phyloP scores from a whole-genome alignment of 2,797 vertebrate species.

The Clangula hyemalis region DNA sequence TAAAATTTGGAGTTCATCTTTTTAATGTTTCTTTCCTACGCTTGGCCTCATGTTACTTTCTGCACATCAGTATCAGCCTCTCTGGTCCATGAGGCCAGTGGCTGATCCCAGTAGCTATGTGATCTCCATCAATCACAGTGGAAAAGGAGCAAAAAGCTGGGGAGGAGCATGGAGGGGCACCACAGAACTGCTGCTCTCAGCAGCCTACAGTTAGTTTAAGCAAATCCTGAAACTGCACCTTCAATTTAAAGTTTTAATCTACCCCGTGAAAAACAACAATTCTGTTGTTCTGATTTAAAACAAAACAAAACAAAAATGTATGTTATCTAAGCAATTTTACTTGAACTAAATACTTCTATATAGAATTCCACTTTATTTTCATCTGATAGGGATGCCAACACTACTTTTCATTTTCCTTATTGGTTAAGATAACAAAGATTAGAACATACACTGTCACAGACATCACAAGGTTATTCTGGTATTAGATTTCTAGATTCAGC shows the following conservation, averaged over 20 bases:
- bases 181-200: background rate
- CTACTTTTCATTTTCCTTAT: background rate
- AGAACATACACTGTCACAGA: background rate
- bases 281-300: background rate
- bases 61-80: background rate
- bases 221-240: background rate
- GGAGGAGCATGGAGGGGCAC: background rate
- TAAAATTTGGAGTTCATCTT: background rate
- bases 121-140: background rate
- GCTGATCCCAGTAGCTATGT: background rate
- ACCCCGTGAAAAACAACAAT: background rate
- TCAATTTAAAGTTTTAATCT: background rate
- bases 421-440: background rate
- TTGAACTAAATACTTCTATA: background rate
- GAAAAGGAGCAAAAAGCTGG: background rate
- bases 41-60: background rate
- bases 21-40: background rate
- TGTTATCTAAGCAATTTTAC: background rate
- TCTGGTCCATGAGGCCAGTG: fast-evolving
- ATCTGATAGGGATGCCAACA: background rate
- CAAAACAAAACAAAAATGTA: background rate
- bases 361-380: conserved; percentile 10
- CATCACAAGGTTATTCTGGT: background rate
- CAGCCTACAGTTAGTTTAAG: background rate
- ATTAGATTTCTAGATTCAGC: background rate